Conservation (phyloP, 1,140 invertebrate species). For the Ridgeia piscesae region DNA sequence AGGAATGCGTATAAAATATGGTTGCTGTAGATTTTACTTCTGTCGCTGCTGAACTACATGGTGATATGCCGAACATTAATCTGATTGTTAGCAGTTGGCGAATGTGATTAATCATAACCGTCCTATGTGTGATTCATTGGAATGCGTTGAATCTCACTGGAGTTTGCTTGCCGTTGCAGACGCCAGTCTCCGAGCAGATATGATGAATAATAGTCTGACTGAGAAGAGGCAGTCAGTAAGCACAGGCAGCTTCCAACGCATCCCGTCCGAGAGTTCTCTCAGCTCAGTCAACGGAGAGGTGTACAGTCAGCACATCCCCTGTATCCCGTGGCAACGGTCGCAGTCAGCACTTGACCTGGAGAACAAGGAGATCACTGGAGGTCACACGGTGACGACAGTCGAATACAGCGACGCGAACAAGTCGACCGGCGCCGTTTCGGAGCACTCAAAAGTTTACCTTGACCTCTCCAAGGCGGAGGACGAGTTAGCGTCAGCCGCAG, state of each 20-base stretch:
- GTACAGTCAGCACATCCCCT: background rate
- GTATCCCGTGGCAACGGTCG: constrained; percentile 26
- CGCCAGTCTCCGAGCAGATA: constrained; percentile 3
- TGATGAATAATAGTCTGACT: constrained; percentile 1
- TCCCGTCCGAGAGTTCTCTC: constrained; percentile 23
- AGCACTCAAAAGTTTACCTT: constrained; percentile 34
- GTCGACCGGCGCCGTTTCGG: constrained; percentile 26
- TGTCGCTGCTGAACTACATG: background rate
- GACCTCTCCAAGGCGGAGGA: constrained; percentile 33
- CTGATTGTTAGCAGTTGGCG: background rate
- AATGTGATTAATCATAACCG: background rate
- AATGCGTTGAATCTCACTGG: background rate
- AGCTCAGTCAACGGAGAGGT: background rate
- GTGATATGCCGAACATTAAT: background rate
- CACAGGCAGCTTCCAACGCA: constrained; percentile 15
- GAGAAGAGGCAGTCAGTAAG: background rate
- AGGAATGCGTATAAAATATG: background rate
- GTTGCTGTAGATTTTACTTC: background rate
- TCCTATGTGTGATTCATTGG: background rate
- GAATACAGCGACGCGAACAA: constrained; percentile 15
- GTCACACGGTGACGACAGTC: background rate
- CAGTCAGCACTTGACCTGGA: constrained; percentile 29
- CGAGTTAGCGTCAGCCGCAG: constrained; percentile 7
- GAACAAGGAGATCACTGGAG: background rate
- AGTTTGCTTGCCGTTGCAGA: background rate